Evolutionary conservation across 2,888 invertebrate species (phyloP).

Genomic region (Andrena bicolor): DNA sequence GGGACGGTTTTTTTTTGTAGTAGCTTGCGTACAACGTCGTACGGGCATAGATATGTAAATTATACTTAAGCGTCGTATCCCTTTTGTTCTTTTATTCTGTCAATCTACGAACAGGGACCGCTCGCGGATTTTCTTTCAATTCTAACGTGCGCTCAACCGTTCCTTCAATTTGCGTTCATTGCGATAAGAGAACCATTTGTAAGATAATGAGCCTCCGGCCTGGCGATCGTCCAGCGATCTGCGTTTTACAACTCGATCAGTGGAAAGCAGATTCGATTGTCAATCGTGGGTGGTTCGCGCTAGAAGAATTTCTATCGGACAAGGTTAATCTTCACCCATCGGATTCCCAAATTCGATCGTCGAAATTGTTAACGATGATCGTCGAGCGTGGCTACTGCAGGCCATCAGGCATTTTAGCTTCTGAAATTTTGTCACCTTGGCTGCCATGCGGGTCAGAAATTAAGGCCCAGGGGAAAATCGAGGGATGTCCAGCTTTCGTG

Average conservation of each 20-base stretch:
- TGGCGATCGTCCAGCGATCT: conserved; percentile 34
- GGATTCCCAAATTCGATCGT: no score
- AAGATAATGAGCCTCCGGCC: conserved; percentile 57
- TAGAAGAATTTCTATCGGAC: no score
- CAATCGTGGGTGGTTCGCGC: not conserved
- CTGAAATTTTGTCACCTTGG: no score
- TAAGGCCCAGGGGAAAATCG: no score
- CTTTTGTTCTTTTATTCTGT: not conserved
- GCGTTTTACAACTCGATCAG: not conserved
- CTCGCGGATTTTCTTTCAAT: conserved; percentile 35
- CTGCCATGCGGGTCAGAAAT: no score
- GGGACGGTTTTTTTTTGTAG: conserved; percentile 65
- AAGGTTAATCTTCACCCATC: no score
- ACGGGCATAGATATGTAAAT: conserved; percentile 55
- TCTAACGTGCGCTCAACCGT: conserved; percentile 50
- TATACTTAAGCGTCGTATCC: conserved; percentile 56
- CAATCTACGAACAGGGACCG: conserved; percentile 43
- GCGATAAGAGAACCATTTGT: conserved; percentile 60
- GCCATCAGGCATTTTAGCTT: no score
- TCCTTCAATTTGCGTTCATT: conserved; percentile 38
- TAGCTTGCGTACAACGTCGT: conserved; percentile 42
- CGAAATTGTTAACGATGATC: no score
- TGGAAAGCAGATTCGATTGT: not conserved
- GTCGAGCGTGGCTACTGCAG: no score
- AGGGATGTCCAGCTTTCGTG: no score